Conservation (phyloP, 2,113 vertebrate species). For the Sula dactylatra region DNA sequence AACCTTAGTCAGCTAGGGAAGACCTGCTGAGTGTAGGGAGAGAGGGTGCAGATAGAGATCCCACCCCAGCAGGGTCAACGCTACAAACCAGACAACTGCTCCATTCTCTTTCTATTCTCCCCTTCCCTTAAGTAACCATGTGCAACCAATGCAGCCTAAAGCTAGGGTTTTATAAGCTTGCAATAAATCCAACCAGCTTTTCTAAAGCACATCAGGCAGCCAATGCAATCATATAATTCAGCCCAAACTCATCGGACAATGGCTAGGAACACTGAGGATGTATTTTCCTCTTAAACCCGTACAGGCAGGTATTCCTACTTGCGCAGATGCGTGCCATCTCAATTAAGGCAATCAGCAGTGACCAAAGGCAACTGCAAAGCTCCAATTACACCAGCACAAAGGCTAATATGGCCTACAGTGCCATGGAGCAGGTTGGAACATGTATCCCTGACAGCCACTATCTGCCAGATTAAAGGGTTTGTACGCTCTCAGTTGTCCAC, state of each 20-base stretch:
- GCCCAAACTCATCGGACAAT: neutral
- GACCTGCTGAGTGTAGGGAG: neutral
- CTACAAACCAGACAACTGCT: neutral
- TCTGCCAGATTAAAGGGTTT: conserved; percentile 56
- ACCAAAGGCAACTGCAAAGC: conserved; percentile 58
- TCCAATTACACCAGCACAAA: conserved; percentile 61
- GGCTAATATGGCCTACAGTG: conserved; percentile 24
- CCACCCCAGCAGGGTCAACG: neutral
- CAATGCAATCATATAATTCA: conserved; percentile 14
- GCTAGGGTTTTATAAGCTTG: neutral
- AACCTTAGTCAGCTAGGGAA: neutral
- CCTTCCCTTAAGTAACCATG: neutral
- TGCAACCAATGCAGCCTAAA: neutral
- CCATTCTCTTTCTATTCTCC: neutral
- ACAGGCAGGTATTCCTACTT: neutral
- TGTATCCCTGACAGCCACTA: neutral
- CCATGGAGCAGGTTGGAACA: conserved; percentile 38
- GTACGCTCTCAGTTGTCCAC: neutral
- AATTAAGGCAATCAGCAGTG: conserved; percentile 67
- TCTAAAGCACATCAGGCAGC: conserved; percentile 19
- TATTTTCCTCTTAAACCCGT: conserved; percentile 15
- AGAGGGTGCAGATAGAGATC: neutral
- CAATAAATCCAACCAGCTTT: conserved; percentile 18
- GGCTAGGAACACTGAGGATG: neutral
- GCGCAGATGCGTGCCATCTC: neutral